Conservation (phyloP, 1,140 invertebrate species). For the Kradibia gibbosae region DNA sequence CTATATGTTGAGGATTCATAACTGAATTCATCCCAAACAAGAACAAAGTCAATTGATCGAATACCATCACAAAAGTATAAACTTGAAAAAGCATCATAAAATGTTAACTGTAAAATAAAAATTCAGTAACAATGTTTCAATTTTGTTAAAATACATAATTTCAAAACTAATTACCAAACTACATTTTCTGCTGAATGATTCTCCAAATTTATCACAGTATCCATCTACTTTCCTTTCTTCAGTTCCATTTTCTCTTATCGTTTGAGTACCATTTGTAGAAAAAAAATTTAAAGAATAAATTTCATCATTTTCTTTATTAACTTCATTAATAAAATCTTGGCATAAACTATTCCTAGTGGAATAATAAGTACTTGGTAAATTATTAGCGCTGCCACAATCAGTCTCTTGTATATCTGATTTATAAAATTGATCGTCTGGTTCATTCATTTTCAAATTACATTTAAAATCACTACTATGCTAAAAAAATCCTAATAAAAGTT, state of each 20-base stretch:
- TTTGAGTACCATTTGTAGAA: neutral
- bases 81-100: constrained; percentile 52
- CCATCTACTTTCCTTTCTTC: constrained; percentile 56
- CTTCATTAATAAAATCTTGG: constrained; percentile 19
- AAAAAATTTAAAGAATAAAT: constrained; percentile 20
- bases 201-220: constrained; percentile 55
- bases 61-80: constrained; percentile 80
- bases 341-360: constrained; percentile 39
- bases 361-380: constrained; percentile 41
- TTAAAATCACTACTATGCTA: neutral
- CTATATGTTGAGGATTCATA: constrained; percentile 60
- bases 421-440: neutral
- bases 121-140: neutral
- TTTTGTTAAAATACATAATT: constrained; percentile 16
- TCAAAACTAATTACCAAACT: constrained; percentile 53
- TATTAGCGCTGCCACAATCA: constrained; percentile 26
- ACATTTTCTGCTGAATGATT: constrained; percentile 46
- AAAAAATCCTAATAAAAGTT: constrained; percentile 18
- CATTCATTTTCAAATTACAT: constrained; percentile 32
- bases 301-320: constrained; percentile 14
- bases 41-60: constrained; percentile 83
- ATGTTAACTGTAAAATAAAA: constrained; percentile 25
- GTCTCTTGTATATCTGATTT: constrained; percentile 8
- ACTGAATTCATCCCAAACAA: constrained; percentile 79
- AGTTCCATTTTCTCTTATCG: constrained; percentile 50